Evolutionary conservation across 2,113 vertebrate genomes (phyloP).

Genomic region (Vulpes vulpes): DNA sequence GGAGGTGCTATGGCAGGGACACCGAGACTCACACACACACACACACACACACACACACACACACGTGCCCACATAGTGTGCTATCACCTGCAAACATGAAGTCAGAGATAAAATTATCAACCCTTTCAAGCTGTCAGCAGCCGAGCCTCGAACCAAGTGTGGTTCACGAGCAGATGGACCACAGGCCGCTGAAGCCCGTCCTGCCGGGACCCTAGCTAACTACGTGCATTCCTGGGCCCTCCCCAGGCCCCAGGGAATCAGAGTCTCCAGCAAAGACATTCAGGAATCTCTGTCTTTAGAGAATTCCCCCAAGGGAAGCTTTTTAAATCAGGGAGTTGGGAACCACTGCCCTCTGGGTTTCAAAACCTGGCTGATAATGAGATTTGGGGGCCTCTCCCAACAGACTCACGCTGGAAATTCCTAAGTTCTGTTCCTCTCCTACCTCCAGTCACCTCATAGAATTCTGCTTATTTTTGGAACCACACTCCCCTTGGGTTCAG

Average conservation of each 20-base stretch:
- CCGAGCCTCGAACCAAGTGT: background rate
- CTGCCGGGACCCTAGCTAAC: background rate
- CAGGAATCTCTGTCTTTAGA: background rate
- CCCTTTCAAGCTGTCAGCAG: background rate
- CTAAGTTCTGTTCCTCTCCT: background rate
- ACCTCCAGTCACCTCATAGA: background rate
- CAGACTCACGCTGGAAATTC: background rate
- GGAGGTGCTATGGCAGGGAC: background rate
- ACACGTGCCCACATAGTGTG: background rate
- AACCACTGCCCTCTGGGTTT: background rate
- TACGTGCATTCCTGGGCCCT: background rate
- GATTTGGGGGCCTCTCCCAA: background rate
- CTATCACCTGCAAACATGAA: background rate
- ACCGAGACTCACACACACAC: background rate
- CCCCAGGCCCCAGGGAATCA: background rate
- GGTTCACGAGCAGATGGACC: no score
- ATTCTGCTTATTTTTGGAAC: background rate
- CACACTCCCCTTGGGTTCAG: background rate
- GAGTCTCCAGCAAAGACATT: background rate
- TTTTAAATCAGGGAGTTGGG: no score
- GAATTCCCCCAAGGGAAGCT: background rate
- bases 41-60: no score
- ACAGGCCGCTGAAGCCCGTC: accelerated
- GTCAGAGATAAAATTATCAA: background rate
- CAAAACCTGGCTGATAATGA: background rate